Base-by-base conservation (phyloP, 2,113 vertebrate species). In the Meriones unguiculatus region DNA sequence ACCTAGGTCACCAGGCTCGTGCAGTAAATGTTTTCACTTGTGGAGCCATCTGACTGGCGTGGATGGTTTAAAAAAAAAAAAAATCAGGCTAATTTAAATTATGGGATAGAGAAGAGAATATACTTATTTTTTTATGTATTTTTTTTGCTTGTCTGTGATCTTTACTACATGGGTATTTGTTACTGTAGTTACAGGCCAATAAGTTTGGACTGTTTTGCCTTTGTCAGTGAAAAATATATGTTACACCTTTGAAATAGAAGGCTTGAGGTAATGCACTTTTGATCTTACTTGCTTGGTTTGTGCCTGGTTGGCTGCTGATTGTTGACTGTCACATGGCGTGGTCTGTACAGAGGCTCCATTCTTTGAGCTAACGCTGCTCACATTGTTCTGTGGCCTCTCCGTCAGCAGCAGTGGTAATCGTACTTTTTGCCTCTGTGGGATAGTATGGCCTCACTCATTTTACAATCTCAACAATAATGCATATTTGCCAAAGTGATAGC, bases 311-410 rank as follows among this genome's bases (percentile, higher is more conserved):
- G 54, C n/a, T 96, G 50, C 82, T 75, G 82, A 87, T 95, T 93
- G n/a, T 93, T 96, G 46, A 90, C 77, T 52, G 46, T 97, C 91
- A 87, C 82, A 30, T 87, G 93, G 54, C 86, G 54, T 95, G 62
- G 46, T 85, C 89, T 91, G 22, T 89, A 96, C 52, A 98, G 87
- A 97, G 94, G 77, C 87, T 89, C 93, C 77, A 91, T 97, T 98
- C 85, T 97, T 96, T 84, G 69, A 22, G 20, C 59, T 96, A 92
- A 96, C 94, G 96, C 91, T 96, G 96, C 73, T 30, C 9, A 54
- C 73, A 69, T 80, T 97, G 95, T 97, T 95, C 57, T 84, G 81
- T 2, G 78, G 77, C 80, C n/a, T 91, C 73, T 89, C 86, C 73
- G 38, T 90, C 82, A 90, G 67, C 65, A 96, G 92, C 67, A 82